Base-by-base conservation (phyloP, 2,888 invertebrate genomes). In the Liopterus haemorrhoidalis region DNA sequence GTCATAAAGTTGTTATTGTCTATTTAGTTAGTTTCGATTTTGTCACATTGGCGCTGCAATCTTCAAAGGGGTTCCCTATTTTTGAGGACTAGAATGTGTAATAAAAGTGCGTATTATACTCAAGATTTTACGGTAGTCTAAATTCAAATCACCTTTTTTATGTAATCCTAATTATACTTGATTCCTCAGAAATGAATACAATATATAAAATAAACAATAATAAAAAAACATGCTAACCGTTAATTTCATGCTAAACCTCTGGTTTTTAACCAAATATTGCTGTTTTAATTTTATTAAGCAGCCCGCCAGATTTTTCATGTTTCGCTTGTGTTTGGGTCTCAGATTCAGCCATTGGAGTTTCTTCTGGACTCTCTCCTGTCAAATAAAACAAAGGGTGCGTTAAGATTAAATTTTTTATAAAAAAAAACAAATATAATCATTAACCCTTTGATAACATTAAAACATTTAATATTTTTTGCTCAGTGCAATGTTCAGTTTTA, bases 281-380 rank as follows among this genome's bases (percentile, higher is more conserved):
- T 58, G 65, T 71, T 66, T 78, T 79, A 58, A 79, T 74, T 67
- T 74, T 76, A 57, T 60, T 64, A 54, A 79, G 68, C 41, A 79
- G 57, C 54, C 78, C 72, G 46, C 69, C 65, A 52, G 67, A 67
- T 53, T 65, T 61, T 54, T 61, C 61, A 54, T 65, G 64, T 59
- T 67, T 67, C 63, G 66, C 64, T 67, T 70, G 67, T 61, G 71
- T 66, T 67, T 71, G 63, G 53, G 63, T 65, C 64, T 69, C 71
- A 37, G 71, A 70, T 53, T 69, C 71, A 54, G 73, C 68, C 57
- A 69, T 66, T 57, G 69, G 69, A 57, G 62, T 63, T 50, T 63
- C 65, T 48, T 59, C 60, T 58, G 67, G 54, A 46, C 56, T 51
- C 52, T 58, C 55, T 54, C 67, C 74, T 74, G 66, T 55, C 56